A percentile compares a stretch with the other conserved stretches of the same genome.
Conservation (phyloP, 2,113 vertebrate species). For the Xiphophorus hellerii region DNA sequence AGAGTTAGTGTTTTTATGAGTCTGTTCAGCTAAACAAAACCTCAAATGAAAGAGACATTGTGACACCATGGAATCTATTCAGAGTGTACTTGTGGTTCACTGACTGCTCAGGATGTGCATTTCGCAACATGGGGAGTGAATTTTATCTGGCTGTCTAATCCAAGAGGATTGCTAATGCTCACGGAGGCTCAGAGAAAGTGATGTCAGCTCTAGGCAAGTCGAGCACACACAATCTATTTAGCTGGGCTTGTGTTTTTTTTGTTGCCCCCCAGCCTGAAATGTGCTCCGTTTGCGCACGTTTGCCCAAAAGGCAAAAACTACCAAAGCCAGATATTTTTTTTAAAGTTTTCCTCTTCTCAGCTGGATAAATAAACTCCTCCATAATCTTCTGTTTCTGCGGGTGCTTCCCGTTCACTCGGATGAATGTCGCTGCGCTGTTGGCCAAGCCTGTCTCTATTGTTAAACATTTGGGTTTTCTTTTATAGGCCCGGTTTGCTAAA, state of each 20-base stretch:
- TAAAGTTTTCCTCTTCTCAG: conserved; percentile 48
- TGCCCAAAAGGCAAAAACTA: conserved; percentile 56
- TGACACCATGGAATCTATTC: conserved; percentile 46
- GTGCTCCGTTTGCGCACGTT: conserved; percentile 19
- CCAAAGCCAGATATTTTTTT: conserved; percentile 54
- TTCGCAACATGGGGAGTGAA: conserved; percentile 53
- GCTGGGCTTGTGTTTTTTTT: conserved; percentile 38
- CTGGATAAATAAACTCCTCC: conserved; percentile 55
- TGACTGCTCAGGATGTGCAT: conserved; percentile 47
- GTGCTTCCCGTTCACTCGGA: conserved; percentile 48
- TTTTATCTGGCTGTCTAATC: conserved; percentile 72
- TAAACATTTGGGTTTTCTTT: conserved; percentile 40
- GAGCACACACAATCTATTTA: conserved; percentile 75
- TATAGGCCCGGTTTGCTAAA: conserved; percentile 94
- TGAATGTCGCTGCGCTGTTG: conserved; percentile 48
- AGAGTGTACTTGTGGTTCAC: conserved; percentile 55
- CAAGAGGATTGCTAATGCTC: conserved; percentile 62
- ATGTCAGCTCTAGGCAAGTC: conserved; percentile 63
- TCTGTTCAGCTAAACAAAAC: conserved; percentile 1
- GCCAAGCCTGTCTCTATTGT: conserved; percentile 44
- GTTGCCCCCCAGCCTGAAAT: conserved; percentile 26
- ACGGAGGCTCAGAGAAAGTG: conserved; percentile 61
- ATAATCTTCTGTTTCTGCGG: conserved; percentile 62
- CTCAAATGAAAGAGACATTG: conserved; percentile 49
- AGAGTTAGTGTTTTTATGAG: conserved; percentile 2